Evolutionary conservation across 2,797 vertebrate genomes (phyloP).

Genomic region (Thamnophis elegans): DNA sequence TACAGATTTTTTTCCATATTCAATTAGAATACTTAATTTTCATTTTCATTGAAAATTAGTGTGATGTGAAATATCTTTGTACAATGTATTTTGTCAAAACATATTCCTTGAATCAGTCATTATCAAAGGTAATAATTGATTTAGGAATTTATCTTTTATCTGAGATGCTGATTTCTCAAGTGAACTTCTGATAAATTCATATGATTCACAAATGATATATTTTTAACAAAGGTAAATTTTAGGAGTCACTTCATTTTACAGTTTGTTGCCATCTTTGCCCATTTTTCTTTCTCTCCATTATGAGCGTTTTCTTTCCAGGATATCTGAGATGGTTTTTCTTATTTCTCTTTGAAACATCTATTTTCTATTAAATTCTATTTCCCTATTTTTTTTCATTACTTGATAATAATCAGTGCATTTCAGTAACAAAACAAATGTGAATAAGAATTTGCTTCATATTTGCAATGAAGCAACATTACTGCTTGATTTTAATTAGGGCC

Average conservation of each 20-base stretch:
- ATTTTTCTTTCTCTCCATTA: neutral
- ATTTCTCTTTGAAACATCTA: neutral
- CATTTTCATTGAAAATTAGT: neutral
- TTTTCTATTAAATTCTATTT: neutral
- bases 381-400: neutral
- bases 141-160: slow-evolving; percentile 62
- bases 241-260: slow-evolving; percentile 47
- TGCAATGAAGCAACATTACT: neutral
- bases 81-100: neutral
- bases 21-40: neutral
- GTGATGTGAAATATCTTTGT: neutral
- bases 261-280: slow-evolving; percentile 15
- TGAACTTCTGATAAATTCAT: slow-evolving; percentile 65
- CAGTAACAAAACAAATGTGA: neutral
- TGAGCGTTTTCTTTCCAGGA: neutral
- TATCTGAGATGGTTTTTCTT: neutral
- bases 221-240: slow-evolving; percentile 54
- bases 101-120: slow-evolving; percentile 63
- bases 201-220: slow-evolving; percentile 62
- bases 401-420: neutral
- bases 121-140: slow-evolving; percentile 61
- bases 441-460: neutral
- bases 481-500: too few relatives aligned
- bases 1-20: neutral
- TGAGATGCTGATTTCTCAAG: slow-evolving; percentile 66